Conservation (phyloP, 2,797 vertebrate genomes). For the Anguilla pacifica region DNA sequence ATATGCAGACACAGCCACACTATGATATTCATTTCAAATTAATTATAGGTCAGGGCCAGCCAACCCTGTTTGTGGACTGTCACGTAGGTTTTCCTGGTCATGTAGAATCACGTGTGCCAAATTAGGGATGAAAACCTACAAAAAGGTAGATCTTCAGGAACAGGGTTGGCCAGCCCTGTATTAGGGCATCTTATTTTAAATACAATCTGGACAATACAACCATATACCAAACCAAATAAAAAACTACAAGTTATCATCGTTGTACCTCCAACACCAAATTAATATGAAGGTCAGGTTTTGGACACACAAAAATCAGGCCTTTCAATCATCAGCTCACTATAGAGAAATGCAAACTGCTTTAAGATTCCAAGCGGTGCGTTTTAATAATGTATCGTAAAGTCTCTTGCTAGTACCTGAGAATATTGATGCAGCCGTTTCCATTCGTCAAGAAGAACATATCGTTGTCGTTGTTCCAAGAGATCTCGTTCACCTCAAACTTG, state of each 20-base stretch:
- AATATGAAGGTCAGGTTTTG: not conserved
- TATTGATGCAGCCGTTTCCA: slow-evolving; percentile 96
- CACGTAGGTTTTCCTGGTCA: too few relatives aligned
- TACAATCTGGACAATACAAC: not conserved
- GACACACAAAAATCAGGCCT: not conserved
- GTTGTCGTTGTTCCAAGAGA: slow-evolving; percentile 98
- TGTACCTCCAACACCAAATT: not conserved
- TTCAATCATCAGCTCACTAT: not conserved
- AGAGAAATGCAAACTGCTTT: not conserved
- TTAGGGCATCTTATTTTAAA: not conserved
- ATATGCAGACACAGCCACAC: not conserved
- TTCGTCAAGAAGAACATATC: slow-evolving; percentile 99
- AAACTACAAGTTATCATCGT: not conserved
- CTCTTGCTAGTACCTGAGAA: slow-evolving; percentile 79
- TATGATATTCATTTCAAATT: not conserved
- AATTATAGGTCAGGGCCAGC: too few relatives aligned
- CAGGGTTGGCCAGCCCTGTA: too few relatives aligned
- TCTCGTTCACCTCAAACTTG: slow-evolving; percentile 98
- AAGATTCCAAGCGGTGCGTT: not conserved
- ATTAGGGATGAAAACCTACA: too few relatives aligned
- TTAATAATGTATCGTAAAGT: not conserved
- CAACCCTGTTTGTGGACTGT: too few relatives aligned
- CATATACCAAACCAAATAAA: not conserved
- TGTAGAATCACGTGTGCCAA: too few relatives aligned
- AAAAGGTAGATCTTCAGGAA: too few relatives aligned